These are phyloP conservation scores for Cosmopolites sordidus DNA, from an alignment of 2,888 invertebrate genomes.

Conservation along the genomic window DNA sequence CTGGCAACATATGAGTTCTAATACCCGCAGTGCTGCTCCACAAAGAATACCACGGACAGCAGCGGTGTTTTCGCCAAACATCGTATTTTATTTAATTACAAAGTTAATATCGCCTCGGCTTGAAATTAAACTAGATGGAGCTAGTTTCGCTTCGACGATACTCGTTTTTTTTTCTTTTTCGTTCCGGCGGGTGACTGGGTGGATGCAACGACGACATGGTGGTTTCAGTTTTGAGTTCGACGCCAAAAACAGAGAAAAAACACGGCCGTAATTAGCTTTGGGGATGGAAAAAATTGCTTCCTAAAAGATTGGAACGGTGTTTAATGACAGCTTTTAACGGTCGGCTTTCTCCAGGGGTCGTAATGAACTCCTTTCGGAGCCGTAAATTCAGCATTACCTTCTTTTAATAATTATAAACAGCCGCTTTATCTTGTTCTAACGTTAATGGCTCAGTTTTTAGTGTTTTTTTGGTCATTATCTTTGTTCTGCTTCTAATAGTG, in stretches of 20 bases:
- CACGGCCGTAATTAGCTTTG: neutral
- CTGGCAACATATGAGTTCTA: too few species aligned
- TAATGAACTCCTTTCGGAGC: neutral
- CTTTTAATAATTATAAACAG: constrained; percentile 2
- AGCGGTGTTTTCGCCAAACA: constrained; percentile 16
- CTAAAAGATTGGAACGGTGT: neutral
- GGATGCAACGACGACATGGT: too few species aligned
- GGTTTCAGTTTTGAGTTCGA: too few species aligned
- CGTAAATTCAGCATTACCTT: neutral
- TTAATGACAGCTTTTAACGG: neutral
- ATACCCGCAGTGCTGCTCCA: constrained; percentile 3
- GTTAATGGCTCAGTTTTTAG: too few species aligned
- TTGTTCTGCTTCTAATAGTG: too few species aligned
- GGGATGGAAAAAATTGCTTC: neutral
- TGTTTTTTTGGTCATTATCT: too few species aligned
- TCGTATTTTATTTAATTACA: constrained; percentile 22
- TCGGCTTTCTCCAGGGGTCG: neutral
- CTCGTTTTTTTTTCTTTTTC: too few species aligned
- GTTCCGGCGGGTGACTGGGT: too few species aligned
- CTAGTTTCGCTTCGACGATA: neutral
- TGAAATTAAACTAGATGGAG: constrained; percentile 20
- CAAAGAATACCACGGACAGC: constrained; percentile 12
- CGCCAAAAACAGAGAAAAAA: neutral
- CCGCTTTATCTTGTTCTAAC: neutral
- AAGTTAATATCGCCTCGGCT: constrained; percentile 17